Base-by-base conservation (phyloP, 30 jellyfish, hydroid and myxozoan species). In the Rhopilema esculentum region DNA sequence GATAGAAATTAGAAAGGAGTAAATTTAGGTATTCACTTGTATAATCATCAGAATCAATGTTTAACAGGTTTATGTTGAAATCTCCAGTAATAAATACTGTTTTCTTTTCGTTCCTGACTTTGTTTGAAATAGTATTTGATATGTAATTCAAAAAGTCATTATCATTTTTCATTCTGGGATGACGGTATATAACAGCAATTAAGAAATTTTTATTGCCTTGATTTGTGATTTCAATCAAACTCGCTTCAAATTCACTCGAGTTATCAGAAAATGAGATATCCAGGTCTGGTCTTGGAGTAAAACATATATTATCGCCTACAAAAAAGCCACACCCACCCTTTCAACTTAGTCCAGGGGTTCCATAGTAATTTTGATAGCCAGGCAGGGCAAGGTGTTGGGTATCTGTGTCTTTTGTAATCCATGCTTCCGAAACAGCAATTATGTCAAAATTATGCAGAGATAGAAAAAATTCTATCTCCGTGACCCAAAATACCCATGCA, bases 291-390 rank as follows among this genome's bases (percentile, higher is more conserved):
- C 89, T 72, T 52, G 84, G 82, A 31, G 48, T 72, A 32, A 63
- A 75, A 27, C 57, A 53, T 27, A 85, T 75, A 33, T 75, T 53
- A 71, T 84, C 94, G 22, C 75, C 67, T 28, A 85, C 84, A 68
- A 64, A 85, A 61, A 85, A 72, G 24, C 89, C 89, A 85, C 94
- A 85, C 50, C 94, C 93, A 50, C 71, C 83, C 53, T 85, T 85
- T 66, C 49, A 29, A 22, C 82, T 72, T 75, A 33, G 63, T 57
- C 94, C 89, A 19, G 67, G 73, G 20, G 84, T 85, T 31, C 81
- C 72, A 28, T 30, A 30, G 69, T 69, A 85, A 16, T 75, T 68
- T 33, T 85, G 94, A 57, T 85, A 85, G 24, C 94, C 94, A 7
- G 77, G 88, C 50, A 77, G 64, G 33, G 88, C 18, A 48, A 77